Evolutionary conservation across 2,888 invertebrate genomes (phyloP), one percentile per base, ranked within the genome.

Genomic region (Morpho achilles): DNA sequence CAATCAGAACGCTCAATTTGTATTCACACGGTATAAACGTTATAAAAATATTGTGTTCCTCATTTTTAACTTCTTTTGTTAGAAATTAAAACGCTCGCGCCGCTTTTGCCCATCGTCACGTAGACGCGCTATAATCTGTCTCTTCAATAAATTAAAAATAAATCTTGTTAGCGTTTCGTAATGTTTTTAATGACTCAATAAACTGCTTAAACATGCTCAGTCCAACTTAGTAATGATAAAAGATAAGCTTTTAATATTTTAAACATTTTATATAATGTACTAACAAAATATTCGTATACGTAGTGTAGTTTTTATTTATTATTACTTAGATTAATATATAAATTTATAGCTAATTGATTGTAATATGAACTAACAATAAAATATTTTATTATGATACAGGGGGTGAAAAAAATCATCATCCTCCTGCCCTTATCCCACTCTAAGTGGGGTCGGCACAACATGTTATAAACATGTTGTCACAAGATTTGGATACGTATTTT

Each of bases 51-150:
- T 82, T 82, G 82, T 77, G 80, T 80, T 75, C 69, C 75, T 82
- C 80, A 84, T 82, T 84, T 16, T 87, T 79, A 81, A 82, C 78
- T 79, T 85, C 83, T 87, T 87, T 83, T 81, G 82, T 81, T 76
- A 71, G 78, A 82, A 81, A 82, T 85, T 83, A 84, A 84, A 84
- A 82, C 77, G 79, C 77, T 74, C 68, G 81, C 79, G 79, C 73
- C 48, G 41, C 73, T 76, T 77, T 80, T 76, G 70, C 77, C 71
- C 68, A 80, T 69, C 70, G 72, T 87, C 88, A 87, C 88, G 90
- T 88, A 80, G 76, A 80, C 79, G 77, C 82, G 76, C 82, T 80
- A 82, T 86, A 80, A 84, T 85, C 73, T 69, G 70, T 79, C 76
- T 75, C 80, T 78, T 74, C 76, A 76, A 87, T 89, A 89, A 84